Conservation (phyloP, 2,888 invertebrate species). For the Nesidiocoris tenuis region DNA sequence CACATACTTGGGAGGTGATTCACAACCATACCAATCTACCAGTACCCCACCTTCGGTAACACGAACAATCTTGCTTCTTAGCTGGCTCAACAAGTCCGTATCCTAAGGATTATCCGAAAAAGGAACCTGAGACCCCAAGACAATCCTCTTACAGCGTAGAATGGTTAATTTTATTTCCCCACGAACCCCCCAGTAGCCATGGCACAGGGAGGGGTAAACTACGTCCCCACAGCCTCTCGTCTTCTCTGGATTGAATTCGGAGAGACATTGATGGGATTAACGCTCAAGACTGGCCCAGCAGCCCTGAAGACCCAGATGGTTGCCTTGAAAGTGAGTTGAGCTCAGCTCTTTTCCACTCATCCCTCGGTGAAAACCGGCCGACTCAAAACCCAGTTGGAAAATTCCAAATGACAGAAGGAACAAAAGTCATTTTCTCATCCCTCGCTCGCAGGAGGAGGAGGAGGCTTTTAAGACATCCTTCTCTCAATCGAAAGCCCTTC, state of each 20-base stretch:
- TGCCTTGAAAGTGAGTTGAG: neutral
- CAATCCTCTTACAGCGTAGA: constrained; percentile 41
- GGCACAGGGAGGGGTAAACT: constrained; percentile 1
- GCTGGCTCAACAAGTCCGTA: too few species aligned
- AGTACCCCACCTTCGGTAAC: too few species aligned
- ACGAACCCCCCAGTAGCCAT: neutral
- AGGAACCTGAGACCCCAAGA: constrained; percentile 8
- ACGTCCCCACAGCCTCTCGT: neutral
- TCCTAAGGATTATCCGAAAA: neutral
- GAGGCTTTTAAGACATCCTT: neutral
- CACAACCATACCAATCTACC: too few species aligned
- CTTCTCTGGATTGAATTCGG: constrained; percentile 24
- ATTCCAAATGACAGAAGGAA: constrained; percentile 6
- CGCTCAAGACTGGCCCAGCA: constrained; percentile 23
- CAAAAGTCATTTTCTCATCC: constrained; percentile 9
- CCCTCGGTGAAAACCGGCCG: constrained; percentile 3
- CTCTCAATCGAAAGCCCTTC: neutral
- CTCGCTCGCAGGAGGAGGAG: too few species aligned
- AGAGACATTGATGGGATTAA: constrained; percentile 41
- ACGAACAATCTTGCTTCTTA: too few species aligned
- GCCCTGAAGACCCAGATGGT: neutral
- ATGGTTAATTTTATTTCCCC: constrained; percentile 40
- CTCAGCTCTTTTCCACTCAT: constrained; percentile 34
- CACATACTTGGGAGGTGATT: too few species aligned
- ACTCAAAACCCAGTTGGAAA: neutral